Conservation (phyloP, 2,113 vertebrate species). For the Steatornis caripensis region DNA sequence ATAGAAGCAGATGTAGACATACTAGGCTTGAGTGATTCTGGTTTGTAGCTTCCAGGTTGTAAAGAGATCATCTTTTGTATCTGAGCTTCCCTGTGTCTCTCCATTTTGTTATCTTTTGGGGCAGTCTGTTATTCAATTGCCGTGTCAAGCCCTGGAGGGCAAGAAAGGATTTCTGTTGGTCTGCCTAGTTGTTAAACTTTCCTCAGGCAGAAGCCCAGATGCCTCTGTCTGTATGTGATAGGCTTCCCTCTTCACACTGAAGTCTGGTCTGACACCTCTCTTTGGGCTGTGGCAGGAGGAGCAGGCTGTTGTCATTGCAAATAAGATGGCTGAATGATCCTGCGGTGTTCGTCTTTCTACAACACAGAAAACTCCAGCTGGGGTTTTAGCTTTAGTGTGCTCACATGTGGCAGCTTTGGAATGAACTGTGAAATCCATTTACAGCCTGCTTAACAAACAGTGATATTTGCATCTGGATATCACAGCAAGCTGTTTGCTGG, state of each 20-base stretch:
- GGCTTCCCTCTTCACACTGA: background rate
- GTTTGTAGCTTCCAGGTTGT: background rate
- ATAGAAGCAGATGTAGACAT: background rate
- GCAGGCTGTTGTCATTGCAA: background rate
- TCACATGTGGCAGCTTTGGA: background rate
- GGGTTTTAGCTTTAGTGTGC: background rate
- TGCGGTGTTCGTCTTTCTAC: background rate
- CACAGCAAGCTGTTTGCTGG: background rate
- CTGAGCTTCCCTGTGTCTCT: background rate
- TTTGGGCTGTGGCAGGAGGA: background rate
- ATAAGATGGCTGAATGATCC: background rate
- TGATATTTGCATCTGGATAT: background rate
- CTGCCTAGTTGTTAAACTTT: background rate
- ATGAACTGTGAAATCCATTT: background rate
- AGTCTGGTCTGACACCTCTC: background rate
- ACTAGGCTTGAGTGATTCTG: background rate
- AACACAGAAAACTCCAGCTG: background rate
- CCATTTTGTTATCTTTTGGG: background rate
- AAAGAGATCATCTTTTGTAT: background rate
- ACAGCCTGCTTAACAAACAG: background rate
- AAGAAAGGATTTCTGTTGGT: background rate
- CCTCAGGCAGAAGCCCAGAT: background rate
- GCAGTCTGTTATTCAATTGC: background rate
- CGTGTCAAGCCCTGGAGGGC: background rate
- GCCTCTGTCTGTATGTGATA: background rate